Evolutionary conservation across 2,797 vertebrate species (phyloP), one percentile per base, ranked within the genome.

Genomic region (Poecilia picta): DNA sequence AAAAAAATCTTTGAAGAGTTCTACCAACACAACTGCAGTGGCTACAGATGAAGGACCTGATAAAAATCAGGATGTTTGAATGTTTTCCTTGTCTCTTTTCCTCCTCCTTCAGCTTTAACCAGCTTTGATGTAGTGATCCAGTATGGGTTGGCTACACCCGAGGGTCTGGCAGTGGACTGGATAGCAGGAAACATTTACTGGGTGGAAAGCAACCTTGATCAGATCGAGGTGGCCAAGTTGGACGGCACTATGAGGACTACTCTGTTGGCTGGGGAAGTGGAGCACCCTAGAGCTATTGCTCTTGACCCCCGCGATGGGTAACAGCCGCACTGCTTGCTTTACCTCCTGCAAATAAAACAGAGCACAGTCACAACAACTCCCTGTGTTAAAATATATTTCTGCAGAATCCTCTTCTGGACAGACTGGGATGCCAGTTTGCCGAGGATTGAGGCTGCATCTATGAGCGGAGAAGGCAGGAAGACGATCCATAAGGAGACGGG

Each of bases 361-460:
- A 66, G 33, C 28, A 31, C 3, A n/a, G 45, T 72, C 18, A 31
- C 6, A 57, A 41, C 13, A 49, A 59, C 0, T 31, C 25, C 2
- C 3, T 20, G 8, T 71, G 3, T 8, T n/a, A 20, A 46, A 82
- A 53, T 70, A 46, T 78, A 57, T 80, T 55, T 1, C 77, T 84
- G 82, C 85, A 99, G 98, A 84, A 98, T 99, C 90, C 96, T 99
- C 55, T 99, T 99, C 95, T 99, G 98, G 98, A 99, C 98, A 46
- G 98, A 99, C 87, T 99, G 98, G 98, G 98, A 99, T 79, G 98
- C 98, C 49, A 98, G 96, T 89, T 96, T 99, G 93, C 98, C 98
- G 49, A 96, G 98, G 55, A 99, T 99, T 39, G 98, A 99, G 83
- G 98, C 98, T 0, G 98, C 98, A 4, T 99, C 98, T 28, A 99